Conservation (phyloP, 2,113 vertebrate genomes). For the Patagioenas fasciata region DNA sequence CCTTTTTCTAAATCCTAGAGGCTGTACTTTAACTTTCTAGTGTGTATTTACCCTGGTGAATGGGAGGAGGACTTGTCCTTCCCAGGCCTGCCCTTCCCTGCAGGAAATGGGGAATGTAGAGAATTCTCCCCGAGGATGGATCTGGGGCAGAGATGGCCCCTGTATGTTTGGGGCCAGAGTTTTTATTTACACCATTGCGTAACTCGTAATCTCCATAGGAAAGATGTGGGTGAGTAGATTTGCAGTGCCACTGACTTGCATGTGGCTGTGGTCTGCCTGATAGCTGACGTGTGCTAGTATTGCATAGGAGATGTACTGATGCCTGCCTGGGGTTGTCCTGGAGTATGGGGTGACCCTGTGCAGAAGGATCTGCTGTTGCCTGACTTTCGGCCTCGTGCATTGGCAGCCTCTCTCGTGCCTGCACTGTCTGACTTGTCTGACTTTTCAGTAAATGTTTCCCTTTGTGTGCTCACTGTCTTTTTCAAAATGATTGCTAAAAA, state of each 20-base stretch:
- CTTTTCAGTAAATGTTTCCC: constrained; percentile 3
- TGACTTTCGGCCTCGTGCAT: not conserved
- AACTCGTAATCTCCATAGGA: not conserved
- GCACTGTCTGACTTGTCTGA: not conserved
- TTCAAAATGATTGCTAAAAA: not conserved
- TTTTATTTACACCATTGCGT: constrained; percentile 48
- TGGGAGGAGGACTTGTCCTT: not conserved
- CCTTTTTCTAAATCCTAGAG: not conserved
- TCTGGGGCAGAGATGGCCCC: constrained; percentile 6
- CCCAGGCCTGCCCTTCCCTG: not conserved
- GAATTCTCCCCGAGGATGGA: not conserved
- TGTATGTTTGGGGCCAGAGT: constrained; percentile 32
- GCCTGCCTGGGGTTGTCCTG: not conserved
- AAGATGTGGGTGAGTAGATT: constrained; percentile 22
- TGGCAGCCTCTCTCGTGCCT: not conserved
- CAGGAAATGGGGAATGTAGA: not conserved
- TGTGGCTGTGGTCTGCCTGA: not conserved
- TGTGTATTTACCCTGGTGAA: not conserved
- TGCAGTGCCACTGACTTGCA: not conserved
- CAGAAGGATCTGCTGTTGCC: constrained; percentile 17
- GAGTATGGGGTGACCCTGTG: not conserved
- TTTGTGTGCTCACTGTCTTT: not conserved
- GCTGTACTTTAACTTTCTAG: not conserved
- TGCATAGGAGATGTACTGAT: not conserved
- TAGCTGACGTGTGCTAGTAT: not conserved